Evolutionary conservation across 1,140 invertebrate genomes (phyloP).

Genomic region (Stegodyphus mimosarum): DNA sequence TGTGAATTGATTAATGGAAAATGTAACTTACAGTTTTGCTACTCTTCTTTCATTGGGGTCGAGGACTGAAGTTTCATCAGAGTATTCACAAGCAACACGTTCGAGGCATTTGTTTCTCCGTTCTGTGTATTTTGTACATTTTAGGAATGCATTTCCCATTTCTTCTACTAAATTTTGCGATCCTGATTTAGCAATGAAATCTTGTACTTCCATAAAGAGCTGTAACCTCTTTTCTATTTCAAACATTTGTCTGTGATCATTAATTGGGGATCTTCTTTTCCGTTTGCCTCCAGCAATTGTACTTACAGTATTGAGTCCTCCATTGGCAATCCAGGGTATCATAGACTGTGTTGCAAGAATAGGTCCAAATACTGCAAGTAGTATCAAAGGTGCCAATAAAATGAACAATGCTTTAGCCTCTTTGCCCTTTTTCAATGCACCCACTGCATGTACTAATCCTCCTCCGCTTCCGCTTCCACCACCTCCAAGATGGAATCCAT

Average conservation of each 20-base stretch:
- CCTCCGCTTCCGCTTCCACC: neutral
- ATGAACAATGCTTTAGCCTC: slow-evolving; percentile 48
- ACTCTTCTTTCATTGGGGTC: slow-evolving; percentile 30
- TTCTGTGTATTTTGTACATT: slow-evolving; percentile 25
- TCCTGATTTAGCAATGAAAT: slow-evolving; percentile 31
- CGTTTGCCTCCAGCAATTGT: slow-evolving; percentile 25
- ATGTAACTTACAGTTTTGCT: slow-evolving; percentile 26
- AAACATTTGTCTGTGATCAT: neutral
- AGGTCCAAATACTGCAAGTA: slow-evolving; percentile 39
- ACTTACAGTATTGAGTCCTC: slow-evolving; percentile 30
- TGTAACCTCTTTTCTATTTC: slow-evolving; percentile 29
- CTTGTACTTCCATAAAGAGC: slow-evolving; percentile 42
- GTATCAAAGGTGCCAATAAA: slow-evolving; percentile 43
- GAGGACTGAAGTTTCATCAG: slow-evolving; percentile 10
- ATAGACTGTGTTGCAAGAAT: slow-evolving; percentile 48
- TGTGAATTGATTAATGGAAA: neutral
- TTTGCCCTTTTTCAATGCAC: slow-evolving; percentile 8
- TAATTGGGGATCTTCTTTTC: neutral
- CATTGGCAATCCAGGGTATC: slow-evolving; percentile 35
- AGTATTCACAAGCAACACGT: slow-evolving; percentile 34
- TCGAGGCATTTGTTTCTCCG: slow-evolving; percentile 44
- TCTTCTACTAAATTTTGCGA: slow-evolving; percentile 11
- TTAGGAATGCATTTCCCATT: slow-evolving; percentile 22
- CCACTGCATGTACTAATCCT: neutral
- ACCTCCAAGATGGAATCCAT: neutral